A percentile compares a stretch with the other conserved stretches of the same genome.
Evolutionary conservation across 1,140 invertebrate genomes (phyloP).

Genomic region (Rhynchophorus ferrugineus): DNA sequence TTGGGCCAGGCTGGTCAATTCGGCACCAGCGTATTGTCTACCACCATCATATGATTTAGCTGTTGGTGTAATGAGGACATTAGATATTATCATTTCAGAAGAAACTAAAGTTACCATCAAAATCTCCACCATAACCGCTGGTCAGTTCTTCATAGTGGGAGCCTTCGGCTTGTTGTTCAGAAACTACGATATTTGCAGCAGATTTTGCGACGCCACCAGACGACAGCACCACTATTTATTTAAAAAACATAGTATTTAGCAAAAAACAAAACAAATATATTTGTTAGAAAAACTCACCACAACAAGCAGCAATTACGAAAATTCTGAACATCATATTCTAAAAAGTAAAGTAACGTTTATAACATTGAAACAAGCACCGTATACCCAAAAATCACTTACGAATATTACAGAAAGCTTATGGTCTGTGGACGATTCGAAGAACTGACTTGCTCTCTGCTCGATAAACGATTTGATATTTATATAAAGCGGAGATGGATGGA

Average conservation of each 20-base stretch:
- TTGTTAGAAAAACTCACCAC: background rate
- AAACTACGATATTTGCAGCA: slow-evolving; percentile 11
- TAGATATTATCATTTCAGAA: background rate
- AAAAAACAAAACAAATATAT: background rate
- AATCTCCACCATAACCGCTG: slow-evolving; percentile 10
- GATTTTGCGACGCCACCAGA: slow-evolving; percentile 5
- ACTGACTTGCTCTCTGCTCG: no score
- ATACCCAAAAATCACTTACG: no score
- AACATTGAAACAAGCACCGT: no score
- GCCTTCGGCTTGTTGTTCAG: slow-evolving; percentile 16
- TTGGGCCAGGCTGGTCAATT: slow-evolving; percentile 29
- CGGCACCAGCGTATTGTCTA: slow-evolving; percentile 24
- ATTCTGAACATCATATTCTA: background rate
- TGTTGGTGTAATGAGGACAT: background rate
- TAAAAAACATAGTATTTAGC: background rate
- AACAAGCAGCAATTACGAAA: background rate
- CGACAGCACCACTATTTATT: slow-evolving; percentile 9
- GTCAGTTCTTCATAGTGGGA: slow-evolving; percentile 5
- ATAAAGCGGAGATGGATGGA: no score
- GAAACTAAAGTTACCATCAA: slow-evolving; percentile 5
- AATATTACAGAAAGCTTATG: background rate
- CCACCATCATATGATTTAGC: slow-evolving; percentile 3
- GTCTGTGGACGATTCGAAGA: no score
- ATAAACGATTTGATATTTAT: no score
- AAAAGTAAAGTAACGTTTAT: no score